Evolutionary conservation across 2,888 invertebrate genomes (phyloP), one percentile per base, ranked within the genome.

Genomic region (Nomada fucata): DNA sequence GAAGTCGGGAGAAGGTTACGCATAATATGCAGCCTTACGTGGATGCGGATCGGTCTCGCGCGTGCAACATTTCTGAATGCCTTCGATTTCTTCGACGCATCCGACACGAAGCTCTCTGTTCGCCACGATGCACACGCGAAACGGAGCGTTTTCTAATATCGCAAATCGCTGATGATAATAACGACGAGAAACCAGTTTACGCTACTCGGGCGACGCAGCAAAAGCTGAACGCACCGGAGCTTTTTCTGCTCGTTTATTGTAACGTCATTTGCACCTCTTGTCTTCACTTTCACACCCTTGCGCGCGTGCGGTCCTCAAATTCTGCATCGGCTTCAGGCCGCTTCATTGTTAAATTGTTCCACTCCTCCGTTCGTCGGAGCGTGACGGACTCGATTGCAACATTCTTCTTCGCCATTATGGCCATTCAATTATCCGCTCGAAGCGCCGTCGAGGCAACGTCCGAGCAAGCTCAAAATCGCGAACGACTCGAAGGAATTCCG

Each of bases 1-100:
- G 84, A 79, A 80, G 80, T 61, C 57, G 55, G 52, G 73, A 78
- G 80, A 88, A 86, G 85, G 86, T 86, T 86, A 81, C 82, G 84
- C 85, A 73, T 79, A 78, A 70, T 76, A 72, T 63, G 71, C 80
- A 63, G 64, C 50, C 70, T 83, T 79, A 76, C 73, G 61, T 55
- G 50, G 15, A 20, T 61, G 52, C 44, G 36, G 70, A 64, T 70
- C 71, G 71, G 26, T 52, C 60, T 71, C 65, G 53, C 60, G 44
- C 69, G 65, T 47, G 52, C 53, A 69, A 78, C 53, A 13, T 9
- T 57, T 64, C 29, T 18, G 42, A 60, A 71, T 50, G 57, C 57
- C 26, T 76, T 57, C 55, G 18, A 63, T 10, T 71, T 55, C 23
- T 63, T 15, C 47, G 26, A 63, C 26, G 15, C 23, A 26, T 47